Base-by-base conservation (phyloP, 1,140 invertebrate species). In the Hyphantria cunea region DNA sequence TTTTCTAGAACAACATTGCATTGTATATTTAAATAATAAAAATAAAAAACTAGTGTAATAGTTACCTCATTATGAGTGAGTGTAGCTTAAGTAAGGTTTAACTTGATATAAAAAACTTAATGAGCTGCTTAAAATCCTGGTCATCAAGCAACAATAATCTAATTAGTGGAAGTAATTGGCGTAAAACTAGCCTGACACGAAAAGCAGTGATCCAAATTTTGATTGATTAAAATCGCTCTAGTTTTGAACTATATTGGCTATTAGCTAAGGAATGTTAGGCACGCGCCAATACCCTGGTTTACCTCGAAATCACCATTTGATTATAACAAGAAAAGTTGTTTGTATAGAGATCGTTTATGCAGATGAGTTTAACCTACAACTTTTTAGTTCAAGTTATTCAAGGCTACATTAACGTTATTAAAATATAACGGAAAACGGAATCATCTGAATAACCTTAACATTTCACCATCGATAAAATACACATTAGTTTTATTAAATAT, bases 311-410 rank as follows among this genome's bases (percentile, higher is more conserved):
- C 44, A 34, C 39, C 69, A 50, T 68, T 76, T 68, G 62, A 65
- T 70, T 73, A 70, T 53, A 71, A 74, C 72, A 74, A 74, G 70
- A 73, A 71, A 74, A 58, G 74, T 72, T 67, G 74, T 63, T 58
- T 73, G 53, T 48, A 61, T 33, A 25, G 47, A 48, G 37, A 63
- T 55, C 39, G 13, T 6, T 60, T 65, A 66, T 66, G 56, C 55
- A 54, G 66, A 63, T 68, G 59, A 45, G 33, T 45, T 44, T 65
- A 50, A 58, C 37, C 55, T 58, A 48, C 0, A 54, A 17, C 11
- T 13, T 14, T 48, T 17, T 34, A 37, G 50, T 9, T 58, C 55
- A 60, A 68, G 50, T n/a, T 39, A 39, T 39, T 39, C 37, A 39
- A 39, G 37, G 37, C n/a, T 39, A 39, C 8, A 39, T 3, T 39